Percentiles rank a stretch among this genome's conserved stretches.
phyloP scores from a whole-genome alignment of 2,888 invertebrate species.

The Sphaeridia pumilis region DNA sequence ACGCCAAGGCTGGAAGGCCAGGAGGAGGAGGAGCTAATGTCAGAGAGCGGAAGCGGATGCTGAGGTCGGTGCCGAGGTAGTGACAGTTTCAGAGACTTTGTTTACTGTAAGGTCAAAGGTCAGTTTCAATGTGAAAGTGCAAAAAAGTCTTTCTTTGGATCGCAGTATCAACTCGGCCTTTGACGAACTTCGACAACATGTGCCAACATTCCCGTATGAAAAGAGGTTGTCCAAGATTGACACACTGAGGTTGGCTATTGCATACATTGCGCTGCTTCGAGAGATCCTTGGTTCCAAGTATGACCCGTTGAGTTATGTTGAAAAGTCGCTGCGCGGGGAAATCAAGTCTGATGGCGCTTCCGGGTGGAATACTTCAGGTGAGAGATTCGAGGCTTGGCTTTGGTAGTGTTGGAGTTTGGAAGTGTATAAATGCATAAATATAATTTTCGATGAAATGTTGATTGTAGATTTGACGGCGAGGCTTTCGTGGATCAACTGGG shows the following conservation, averaged over 20 bases:
- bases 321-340: conserved; percentile 78
- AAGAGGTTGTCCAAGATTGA: conserved; percentile 97
- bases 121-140: neutral
- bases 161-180: conserved; percentile 96
- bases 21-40: conserved; percentile 93
- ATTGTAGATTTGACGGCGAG: conserved; percentile 83
- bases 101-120: neutral
- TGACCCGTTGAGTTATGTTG: conserved; percentile 86
- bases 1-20: conserved; percentile 78
- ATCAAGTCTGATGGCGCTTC: conserved; percentile 70
- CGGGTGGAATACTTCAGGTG: conserved; percentile 95
- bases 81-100: conserved; percentile 5
- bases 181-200: conserved; percentile 92
- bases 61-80: conserved; percentile 49
- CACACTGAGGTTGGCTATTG: conserved; percentile 89
- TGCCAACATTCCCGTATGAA: conserved; percentile 98
- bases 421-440: neutral
- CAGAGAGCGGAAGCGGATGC: conserved; percentile 93
- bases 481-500: conserved; percentile 98
- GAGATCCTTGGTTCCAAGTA: conserved; percentile 78
- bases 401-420: neutral
- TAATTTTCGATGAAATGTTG: neutral
- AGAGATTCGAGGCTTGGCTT: conserved; percentile 21
- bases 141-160: neutral
- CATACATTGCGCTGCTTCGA: conserved; percentile 86